phyloP scores from a whole-genome alignment of 2,888 invertebrate genomes.

The Caenorhabditis zanzibari region DNA sequence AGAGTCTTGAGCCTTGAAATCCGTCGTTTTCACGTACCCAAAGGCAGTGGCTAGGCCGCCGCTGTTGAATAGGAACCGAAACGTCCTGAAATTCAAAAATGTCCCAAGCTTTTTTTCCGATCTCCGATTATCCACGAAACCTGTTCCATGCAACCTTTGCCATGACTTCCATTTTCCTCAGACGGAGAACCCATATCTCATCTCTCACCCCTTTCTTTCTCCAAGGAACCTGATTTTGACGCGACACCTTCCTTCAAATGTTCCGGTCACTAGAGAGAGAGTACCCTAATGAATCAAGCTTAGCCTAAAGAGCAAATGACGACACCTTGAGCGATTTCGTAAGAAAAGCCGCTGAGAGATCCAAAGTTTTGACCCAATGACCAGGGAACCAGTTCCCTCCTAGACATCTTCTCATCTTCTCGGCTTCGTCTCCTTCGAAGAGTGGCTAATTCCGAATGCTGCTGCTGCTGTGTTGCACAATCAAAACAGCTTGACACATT shows the following conservation, averaged over 20 bases:
- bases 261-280: constrained; percentile 41
- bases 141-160: background rate
- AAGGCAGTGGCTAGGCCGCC: too few relatives aligned
- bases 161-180: background rate
- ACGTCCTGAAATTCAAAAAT: too few relatives aligned
- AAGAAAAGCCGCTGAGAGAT: background rate
- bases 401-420: background rate
- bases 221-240: background rate
- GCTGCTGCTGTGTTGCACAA: constrained; percentile 41
- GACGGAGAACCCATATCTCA: background rate
- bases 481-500: constrained; percentile 59
- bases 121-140: too few relatives aligned
- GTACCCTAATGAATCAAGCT: background rate
- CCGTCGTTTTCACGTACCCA: too few relatives aligned
- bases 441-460: constrained; percentile 1
- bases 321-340: constrained; percentile 40
- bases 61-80: too few relatives aligned
- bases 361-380: background rate
- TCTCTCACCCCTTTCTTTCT: background rate
- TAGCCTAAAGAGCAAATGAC: constrained; percentile 14
- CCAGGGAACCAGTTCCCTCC: background rate
- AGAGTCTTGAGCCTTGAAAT: too few relatives aligned
- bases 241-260: constrained; percentile 32
- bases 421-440: background rate
- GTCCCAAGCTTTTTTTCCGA: too few relatives aligned